Evolutionary conservation across 1,140 invertebrate genomes (phyloP), one percentile per base, ranked within the genome.

Genomic region (Bacillus rossius): DNA sequence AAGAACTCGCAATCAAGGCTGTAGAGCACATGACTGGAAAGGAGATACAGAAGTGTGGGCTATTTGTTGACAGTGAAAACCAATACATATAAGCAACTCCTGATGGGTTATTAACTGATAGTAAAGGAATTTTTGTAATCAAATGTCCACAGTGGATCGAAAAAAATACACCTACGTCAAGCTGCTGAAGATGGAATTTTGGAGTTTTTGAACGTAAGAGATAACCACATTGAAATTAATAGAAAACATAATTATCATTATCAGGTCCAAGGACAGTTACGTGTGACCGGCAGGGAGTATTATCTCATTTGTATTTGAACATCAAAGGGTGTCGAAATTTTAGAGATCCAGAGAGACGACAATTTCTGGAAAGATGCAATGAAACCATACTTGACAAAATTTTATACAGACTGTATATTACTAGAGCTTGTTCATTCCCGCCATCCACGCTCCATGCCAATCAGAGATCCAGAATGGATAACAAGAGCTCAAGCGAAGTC

Each of bases 181-280:
- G 29, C 29, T 34, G 29, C 29, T 34, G 29, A 34, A 34, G 29
- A 34, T 34, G 29, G 29, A 34, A 4, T 34, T 34, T 34, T 34
- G 29, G 29, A 34, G 29, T 34, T 34, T 34, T 34, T 34, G 29
- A 34, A 34, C 4, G 29, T 34, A 34, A 34, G 29, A 34, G 29
- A 34, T 34, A 34, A 34, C 10, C 4, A 34, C 29, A 45, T 53
- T 2, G 48, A 61, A 57, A 62, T 69, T 29, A 69, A 67, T 56
- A 43, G 26, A 17, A 61, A 34, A 2, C 60, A 70, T 55, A 45
- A 59, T 19, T 68, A 56, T 57, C 66, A 62, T 54, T 71, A 65
- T 57, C 69, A 72, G 62, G 45, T 71, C 5, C 68, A 71, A 60
- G 67, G 68, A 16, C 65, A 68, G 29, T 52, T 72, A 16, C 63